These are phyloP conservation scores for Bubo blakistoni DNA, from an alignment of 2,113 vertebrate genomes.

Conservation along the genomic window DNA sequence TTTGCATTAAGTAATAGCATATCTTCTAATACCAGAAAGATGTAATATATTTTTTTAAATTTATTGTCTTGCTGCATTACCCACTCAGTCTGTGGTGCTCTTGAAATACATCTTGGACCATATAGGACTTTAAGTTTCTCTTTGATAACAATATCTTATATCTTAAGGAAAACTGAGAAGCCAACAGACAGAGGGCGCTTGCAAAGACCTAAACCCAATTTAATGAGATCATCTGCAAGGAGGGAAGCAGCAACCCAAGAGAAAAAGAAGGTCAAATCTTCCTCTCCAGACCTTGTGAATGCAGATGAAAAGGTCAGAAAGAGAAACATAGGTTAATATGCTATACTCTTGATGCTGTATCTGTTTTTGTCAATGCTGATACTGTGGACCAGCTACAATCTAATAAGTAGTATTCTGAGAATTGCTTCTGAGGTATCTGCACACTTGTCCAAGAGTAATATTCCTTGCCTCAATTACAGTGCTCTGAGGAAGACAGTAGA, in stretches of 20 bases:
- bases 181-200: not conserved
- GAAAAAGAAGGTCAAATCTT: not conserved
- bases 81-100: not conserved
- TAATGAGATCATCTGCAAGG: slow-evolving; percentile 44
- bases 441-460: not conserved
- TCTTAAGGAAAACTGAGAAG: slow-evolving; percentile 60
- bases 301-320: slow-evolving; percentile 56
- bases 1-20: not conserved
- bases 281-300: not conserved
- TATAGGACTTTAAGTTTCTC: not conserved
- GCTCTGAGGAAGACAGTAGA: slow-evolving; percentile 6
- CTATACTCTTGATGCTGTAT: not conserved
- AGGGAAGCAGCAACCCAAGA: slow-evolving; percentile 21
- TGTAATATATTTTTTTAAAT: not conserved
- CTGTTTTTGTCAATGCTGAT: not conserved
- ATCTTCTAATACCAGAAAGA: not conserved
- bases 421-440: not conserved
- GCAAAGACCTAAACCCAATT: slow-evolving; percentile 66
- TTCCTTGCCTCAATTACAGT: slow-evolving; percentile 47
- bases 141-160: not conserved
- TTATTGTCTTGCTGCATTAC: not conserved
- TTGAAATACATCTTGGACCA: not conserved
- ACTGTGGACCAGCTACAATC: not conserved
- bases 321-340: not conserved
- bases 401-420: not conserved